A percentile compares a stretch with the other conserved stretches of the same genome.
These are phyloP conservation scores for Lymantria monacha DNA, from an alignment of 2,888 invertebrate genomes.

Conservation along the genomic window DNA sequence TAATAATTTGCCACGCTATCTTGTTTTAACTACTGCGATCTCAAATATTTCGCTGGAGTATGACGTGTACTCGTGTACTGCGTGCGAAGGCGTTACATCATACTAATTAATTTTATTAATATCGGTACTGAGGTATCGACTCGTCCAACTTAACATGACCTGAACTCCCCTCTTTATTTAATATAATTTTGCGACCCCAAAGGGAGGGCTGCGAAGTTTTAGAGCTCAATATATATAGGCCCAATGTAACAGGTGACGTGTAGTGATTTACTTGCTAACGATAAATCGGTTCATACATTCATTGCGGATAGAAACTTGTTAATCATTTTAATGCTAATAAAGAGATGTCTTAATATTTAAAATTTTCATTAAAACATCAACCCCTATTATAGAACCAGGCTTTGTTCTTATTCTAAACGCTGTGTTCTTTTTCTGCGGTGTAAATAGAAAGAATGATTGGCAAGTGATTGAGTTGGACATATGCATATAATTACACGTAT, in stretches of 20 bases:
- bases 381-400: too few species aligned
- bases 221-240: constrained; percentile 37
- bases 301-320: constrained; percentile 28
- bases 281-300: constrained; percentile 49
- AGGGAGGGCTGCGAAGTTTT: constrained; percentile 8
- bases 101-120: constrained; percentile 62
- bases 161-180: constrained; percentile 8
- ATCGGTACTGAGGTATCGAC: constrained; percentile 34
- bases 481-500: too few species aligned
- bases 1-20: too few species aligned
- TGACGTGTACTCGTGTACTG: constrained; percentile 19
- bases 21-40: constrained; percentile 10
- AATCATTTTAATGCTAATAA: constrained; percentile 25
- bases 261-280: constrained; percentile 49
- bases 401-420: too few species aligned
- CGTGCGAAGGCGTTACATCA: constrained; percentile 43
- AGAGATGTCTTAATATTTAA: too few species aligned
- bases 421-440: too few species aligned
- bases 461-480: too few species aligned
- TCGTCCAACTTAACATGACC: constrained; percentile 36
- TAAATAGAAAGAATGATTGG: too few species aligned
- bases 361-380: too few species aligned
- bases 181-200: constrained; percentile 4
- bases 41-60: constrained; percentile 18
- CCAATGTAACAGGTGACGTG: constrained; percentile 47